Evolutionary conservation across 2,113 vertebrate genomes (phyloP).

Genomic region (Nannospalax galili): DNA sequence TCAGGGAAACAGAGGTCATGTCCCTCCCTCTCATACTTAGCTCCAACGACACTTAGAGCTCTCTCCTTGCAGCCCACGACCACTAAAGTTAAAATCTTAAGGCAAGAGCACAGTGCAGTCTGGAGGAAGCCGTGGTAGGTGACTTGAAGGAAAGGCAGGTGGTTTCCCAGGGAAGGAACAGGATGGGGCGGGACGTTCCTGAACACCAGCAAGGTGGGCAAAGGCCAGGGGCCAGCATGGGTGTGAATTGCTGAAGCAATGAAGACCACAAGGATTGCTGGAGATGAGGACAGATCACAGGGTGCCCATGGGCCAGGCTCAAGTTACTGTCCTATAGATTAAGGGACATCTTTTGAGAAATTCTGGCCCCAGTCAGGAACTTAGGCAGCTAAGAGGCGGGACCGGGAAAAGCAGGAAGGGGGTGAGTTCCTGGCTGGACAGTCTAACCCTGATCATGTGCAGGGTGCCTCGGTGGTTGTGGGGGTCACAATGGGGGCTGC

Average conservation of each 20-base stretch:
- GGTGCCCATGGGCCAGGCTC: too few relatives aligned
- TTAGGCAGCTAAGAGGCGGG: neutral
- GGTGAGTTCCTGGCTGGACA: neutral
- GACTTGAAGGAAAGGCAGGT: neutral
- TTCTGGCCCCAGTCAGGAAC: neutral
- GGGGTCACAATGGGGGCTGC: too few relatives aligned
- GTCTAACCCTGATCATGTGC: neutral
- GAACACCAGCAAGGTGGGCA: neutral
- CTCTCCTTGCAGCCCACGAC: neutral
- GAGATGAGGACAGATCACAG: neutral
- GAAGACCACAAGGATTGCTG: neutral
- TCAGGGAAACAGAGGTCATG: neutral
- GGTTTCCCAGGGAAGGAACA: neutral
- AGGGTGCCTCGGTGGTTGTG: neutral
- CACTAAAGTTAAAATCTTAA: neutral
- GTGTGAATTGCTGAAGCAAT: accelerated
- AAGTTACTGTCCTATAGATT: too few relatives aligned
- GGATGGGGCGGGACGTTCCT: neutral
- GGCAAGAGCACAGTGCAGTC: neutral
- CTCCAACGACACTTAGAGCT: neutral
- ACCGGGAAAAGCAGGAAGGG: too few relatives aligned
- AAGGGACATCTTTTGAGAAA: neutral
- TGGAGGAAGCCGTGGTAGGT: neutral
- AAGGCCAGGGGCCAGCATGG: neutral
- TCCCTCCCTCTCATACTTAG: neutral